Evolutionary conservation across 2,888 invertebrate genomes (phyloP).

Genomic region (Pasiphila rectangulata): DNA sequence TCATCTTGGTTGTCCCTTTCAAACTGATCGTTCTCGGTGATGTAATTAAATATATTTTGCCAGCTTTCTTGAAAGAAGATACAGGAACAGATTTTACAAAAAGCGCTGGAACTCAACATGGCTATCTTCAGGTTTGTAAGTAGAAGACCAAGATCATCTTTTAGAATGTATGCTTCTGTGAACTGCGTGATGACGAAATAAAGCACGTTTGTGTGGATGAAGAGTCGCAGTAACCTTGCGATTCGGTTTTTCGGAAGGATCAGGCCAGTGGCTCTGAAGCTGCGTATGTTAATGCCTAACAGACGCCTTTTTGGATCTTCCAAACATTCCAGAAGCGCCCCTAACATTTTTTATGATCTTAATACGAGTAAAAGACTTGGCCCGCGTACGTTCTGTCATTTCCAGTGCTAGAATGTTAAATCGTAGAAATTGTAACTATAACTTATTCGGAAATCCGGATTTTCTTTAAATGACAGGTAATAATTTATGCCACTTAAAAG

Average conservation of each 20-base stretch:
- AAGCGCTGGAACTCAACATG: conserved; percentile 63
- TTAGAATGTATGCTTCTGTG: conserved; percentile 58
- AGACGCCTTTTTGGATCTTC: conserved; percentile 54
- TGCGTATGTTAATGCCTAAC: conserved; percentile 64
- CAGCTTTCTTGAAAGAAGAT: conserved; percentile 58
- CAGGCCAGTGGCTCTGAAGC: conserved; percentile 50
- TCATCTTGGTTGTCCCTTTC: conserved; percentile 50
- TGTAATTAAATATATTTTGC: conserved; percentile 55
- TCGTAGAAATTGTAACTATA: no score
- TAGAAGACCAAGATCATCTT: conserved; percentile 56
- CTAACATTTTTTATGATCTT: neutral
- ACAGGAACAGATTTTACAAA: conserved; percentile 57
- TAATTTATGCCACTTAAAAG: no score
- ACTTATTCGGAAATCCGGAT: no score
- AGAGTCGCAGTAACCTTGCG: conserved; percentile 40
- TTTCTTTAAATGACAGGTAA: neutral
- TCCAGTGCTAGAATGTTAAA: neutral
- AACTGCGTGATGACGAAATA: conserved; percentile 61
- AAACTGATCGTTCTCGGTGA: conserved; percentile 57
- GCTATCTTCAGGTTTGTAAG: conserved; percentile 66
- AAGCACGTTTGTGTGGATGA: conserved; percentile 49
- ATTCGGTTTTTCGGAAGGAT: conserved; percentile 51
- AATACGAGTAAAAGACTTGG: no score
- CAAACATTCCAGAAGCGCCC: conserved; percentile 40
- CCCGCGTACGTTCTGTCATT: neutral